Base-by-base conservation (phyloP, 2,888 invertebrate species). In the Lasioglossum leucozonium region DNA sequence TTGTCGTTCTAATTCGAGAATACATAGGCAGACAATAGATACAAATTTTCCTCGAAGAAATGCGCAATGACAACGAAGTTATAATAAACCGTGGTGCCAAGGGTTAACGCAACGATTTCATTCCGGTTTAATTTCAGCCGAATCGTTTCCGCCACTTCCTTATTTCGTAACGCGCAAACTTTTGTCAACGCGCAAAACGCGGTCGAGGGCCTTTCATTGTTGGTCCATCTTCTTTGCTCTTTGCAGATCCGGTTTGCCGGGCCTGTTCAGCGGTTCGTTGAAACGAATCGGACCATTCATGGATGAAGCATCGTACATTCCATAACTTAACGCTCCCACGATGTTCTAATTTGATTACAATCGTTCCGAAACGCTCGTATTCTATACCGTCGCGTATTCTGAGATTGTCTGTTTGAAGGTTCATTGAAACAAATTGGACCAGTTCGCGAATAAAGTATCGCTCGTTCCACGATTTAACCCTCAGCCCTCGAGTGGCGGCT, bases 201-300 rank as follows among this genome's bases (percentile, higher is more conserved):
- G 69, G 69, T 69, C 69, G 69, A 40, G 69, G 11, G 40, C 69
- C 40, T 40, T 40, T 69, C 69, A 69, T 42, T 58, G 18, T n/a
- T 34, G 26, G 22, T 8, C 40, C 37, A 37, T 69, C 69, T 69
- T 11, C 37, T 40, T 69, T 40, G 37, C 40, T 69, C 69, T n/a
- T 2, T 40, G 37, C 37, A 5, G 37, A n/a, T 40, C 69, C 40
- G 69, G 69, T n/a, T 37, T 11, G 69, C n/a, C 37, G 11, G 22
- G 22, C 11, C 22, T 37, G 67, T 67, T 67, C 67, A 22, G 22
- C 10, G 67, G 37, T 67, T 34, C 26, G 34, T 40, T 67, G 69
- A 13, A 22, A 69, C 37, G 69, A 65, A 34, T 34, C 22, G 65
- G 22, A 34, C 10, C 22, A 65, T 65, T 65, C 65, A 16, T 10